These are phyloP conservation scores for Hoplodrina ambigua DNA, from an alignment of 2,888 invertebrate species.

Conservation along the genomic window DNA sequence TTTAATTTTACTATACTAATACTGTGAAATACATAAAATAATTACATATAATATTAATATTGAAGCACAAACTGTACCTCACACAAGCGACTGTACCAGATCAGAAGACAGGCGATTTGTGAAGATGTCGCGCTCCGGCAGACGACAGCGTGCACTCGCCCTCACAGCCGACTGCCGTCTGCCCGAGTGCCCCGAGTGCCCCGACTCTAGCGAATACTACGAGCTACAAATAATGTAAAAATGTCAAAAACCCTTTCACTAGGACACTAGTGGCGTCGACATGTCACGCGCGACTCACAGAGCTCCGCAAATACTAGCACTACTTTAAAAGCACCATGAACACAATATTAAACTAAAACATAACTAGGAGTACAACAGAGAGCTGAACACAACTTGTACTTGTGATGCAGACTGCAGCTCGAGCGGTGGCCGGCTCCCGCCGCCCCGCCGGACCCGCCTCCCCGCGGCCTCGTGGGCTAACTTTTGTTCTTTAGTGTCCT, in stretches of 20 bases:
- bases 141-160: neutral
- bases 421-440: no score
- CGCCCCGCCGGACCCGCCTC: no score
- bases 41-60: constrained; percentile 25
- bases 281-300: neutral
- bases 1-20: constrained; percentile 39
- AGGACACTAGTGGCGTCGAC: constrained; percentile 14
- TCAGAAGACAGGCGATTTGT: constrained; percentile 42
- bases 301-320: no score
- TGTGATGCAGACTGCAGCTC: neutral
- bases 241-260: constrained; percentile 69
- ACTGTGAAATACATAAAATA: constrained; percentile 45
- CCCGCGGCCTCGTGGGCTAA: no score
- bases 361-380: constrained; percentile 2
- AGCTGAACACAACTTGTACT: neutral
- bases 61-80: constrained; percentile 31
- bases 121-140: neutral
- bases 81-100: constrained; percentile 47
- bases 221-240: constrained; percentile 67
- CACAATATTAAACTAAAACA: constrained; percentile 13
- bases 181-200: no score
- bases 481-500: neutral
- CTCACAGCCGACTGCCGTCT: neutral
- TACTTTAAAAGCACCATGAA: constrained; percentile 34
- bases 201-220: constrained; percentile 3